phyloP scores from a whole-genome alignment of 2,888 invertebrate genomes.

The Brachypalpus laphriformis region DNA sequence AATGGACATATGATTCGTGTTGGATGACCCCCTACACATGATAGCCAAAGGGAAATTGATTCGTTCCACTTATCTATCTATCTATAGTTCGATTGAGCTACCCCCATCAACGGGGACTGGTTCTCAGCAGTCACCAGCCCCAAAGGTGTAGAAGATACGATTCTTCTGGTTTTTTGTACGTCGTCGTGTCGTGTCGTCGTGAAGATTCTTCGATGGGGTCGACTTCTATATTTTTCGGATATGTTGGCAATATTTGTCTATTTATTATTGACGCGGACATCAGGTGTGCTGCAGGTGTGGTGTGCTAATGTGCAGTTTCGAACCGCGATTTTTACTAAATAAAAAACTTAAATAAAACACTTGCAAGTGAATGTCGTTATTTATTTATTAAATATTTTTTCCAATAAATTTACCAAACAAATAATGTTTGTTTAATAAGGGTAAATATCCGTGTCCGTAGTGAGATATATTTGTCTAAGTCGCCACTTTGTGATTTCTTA shows the following conservation, averaged over 20 bases:
- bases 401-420: not conserved
- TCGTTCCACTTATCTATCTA: conserved; percentile 33
- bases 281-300: conserved; percentile 70
- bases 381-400: not conserved
- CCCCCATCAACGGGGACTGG: conserved; percentile 55
- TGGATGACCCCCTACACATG: not conserved
- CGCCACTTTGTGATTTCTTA: not conserved
- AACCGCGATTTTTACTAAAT: conserved; percentile 10
- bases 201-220: conserved; percentile 54
- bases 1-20: conserved; percentile 7
- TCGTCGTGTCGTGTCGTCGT: conserved; percentile 3
- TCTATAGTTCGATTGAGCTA: conserved; percentile 36
- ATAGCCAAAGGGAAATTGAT: conserved; percentile 36
- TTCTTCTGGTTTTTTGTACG: conserved; percentile 48
- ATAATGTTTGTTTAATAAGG: conserved; percentile 24
- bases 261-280: conserved; percentile 69
- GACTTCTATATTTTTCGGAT: conserved; percentile 63
- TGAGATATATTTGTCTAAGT: not conserved
- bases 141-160: conserved; percentile 42
- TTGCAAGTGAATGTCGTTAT: not conserved
- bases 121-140: conserved; percentile 43
- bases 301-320: conserved; percentile 59
- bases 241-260: conserved; percentile 71
- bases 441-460: conserved; percentile 42
- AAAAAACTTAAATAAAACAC: not conserved